These are phyloP conservation scores for Crotalus viridis DNA, from an alignment of 2,113 vertebrate species.

Conservation along the genomic window DNA sequence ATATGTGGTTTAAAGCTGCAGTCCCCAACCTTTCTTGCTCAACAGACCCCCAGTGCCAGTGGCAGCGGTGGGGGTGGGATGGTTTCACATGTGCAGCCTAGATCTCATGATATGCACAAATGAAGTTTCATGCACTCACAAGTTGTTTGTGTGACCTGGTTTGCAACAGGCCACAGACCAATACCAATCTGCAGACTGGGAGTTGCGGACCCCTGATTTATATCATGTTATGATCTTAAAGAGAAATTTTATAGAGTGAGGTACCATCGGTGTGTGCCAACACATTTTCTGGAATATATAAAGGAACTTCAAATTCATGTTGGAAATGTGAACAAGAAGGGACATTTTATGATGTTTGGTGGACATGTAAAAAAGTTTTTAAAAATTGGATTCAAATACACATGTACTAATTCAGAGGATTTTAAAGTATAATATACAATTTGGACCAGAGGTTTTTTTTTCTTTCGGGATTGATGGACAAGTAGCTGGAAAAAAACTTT, in stretches of 20 bases:
- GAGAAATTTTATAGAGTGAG: not conserved
- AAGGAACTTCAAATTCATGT: not conserved
- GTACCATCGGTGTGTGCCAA: not conserved
- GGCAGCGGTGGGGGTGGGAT: no score
- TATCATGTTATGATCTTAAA: not conserved
- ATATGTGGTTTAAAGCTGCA: not conserved
- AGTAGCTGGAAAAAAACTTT: no score
- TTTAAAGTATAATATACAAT: not conserved
- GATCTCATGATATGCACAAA: no score
- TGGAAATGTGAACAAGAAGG: not conserved
- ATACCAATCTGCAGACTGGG: no score
- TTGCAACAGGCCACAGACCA: no score
- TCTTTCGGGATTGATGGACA: not conserved
- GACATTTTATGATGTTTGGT: not conserved
- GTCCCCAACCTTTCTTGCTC: no score
- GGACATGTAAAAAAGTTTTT: not conserved
- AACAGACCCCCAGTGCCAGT: no score
- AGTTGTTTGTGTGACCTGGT: no score
- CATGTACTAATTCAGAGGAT: not conserved
- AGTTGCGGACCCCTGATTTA: not conserved
- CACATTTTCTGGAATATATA: not conserved
- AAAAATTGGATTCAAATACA: not conserved
- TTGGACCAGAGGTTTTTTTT: not conserved
- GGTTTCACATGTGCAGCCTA: no score
- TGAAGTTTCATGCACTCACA: no score